phyloP scores from a whole-genome alignment of 2,113 vertebrate species.

The Silurus asotus region DNA sequence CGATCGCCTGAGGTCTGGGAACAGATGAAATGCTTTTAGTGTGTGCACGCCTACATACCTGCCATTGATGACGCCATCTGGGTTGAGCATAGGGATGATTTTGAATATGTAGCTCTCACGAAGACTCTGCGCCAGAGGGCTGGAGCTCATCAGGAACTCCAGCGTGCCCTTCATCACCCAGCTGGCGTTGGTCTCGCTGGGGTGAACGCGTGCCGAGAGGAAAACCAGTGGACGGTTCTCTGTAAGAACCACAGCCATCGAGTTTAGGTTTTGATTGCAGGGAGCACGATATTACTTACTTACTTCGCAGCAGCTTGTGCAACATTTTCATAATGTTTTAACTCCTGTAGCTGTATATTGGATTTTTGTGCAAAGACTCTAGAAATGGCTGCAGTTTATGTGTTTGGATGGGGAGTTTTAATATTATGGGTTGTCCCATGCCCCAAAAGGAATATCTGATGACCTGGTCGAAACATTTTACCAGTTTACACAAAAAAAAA shows the following conservation, averaged over 20 bases:
- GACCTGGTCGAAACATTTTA: background rate
- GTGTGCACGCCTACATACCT: constrained; percentile 78
- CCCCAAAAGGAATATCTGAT: background rate
- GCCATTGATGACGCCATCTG: constrained; percentile 97
- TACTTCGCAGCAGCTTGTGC: background rate
- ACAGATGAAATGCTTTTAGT: too few relatives aligned
- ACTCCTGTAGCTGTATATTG: background rate
- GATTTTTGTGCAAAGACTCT: background rate
- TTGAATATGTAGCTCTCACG: constrained; percentile 97
- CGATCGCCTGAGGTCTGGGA: too few relatives aligned
- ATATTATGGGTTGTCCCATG: background rate
- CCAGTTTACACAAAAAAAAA: background rate
- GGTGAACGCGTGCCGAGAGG: constrained; percentile 93
- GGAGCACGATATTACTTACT: background rate
- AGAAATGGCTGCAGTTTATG: too few relatives aligned
- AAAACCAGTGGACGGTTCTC: constrained; percentile 95
- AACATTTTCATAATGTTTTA: background rate
- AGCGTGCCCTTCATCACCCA: constrained; percentile 99
- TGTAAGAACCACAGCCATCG: constrained; percentile 56
- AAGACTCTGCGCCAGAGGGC: constrained; percentile 83
- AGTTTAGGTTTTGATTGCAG: constrained; percentile 22
- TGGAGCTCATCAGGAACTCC: constrained; percentile 93
- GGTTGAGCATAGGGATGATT: constrained; percentile 98
- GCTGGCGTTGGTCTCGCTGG: constrained; percentile 96
- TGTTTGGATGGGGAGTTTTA: background rate